Conservation (phyloP, 2,113 vertebrate genomes). For the Tachuris rubrigastra region DNA sequence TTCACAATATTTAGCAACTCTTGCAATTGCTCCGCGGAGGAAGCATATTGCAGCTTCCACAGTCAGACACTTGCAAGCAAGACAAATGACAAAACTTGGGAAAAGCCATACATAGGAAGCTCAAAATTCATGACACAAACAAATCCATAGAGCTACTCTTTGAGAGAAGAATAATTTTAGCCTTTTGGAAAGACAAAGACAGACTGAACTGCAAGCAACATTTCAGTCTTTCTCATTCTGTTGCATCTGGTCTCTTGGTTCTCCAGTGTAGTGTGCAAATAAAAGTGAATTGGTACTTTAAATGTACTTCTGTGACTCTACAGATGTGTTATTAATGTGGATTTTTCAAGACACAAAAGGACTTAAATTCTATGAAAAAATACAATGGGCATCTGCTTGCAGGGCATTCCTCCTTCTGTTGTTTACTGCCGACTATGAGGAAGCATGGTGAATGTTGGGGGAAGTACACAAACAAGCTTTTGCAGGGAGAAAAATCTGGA, state of each 20-base stretch:
- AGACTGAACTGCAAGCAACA: neutral
- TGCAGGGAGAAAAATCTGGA: neutral
- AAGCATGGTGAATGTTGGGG: neutral
- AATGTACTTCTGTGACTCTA: neutral
- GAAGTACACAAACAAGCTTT: neutral
- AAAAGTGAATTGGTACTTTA: neutral
- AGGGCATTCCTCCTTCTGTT: neutral
- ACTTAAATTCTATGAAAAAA: neutral
- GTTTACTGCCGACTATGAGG: neutral
- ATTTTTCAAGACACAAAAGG: neutral
- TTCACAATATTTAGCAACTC: constrained; percentile 5
- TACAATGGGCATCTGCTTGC: neutral
- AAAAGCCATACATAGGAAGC: neutral
- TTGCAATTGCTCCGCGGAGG: neutral
- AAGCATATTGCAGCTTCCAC: neutral
- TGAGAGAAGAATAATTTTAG: constrained; percentile 3
- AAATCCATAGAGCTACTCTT: neutral
- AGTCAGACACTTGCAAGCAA: neutral
- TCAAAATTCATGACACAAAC: neutral
- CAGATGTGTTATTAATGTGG: neutral
- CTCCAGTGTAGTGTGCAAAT: neutral
- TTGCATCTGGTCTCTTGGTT: constrained; percentile 9
- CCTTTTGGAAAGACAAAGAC: neutral
- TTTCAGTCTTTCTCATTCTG: neutral
- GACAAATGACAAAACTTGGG: neutral